Evolutionary conservation across 2,888 invertebrate genomes (phyloP), one percentile per base, ranked within the genome.

Genomic region (Morpho achilles): DNA sequence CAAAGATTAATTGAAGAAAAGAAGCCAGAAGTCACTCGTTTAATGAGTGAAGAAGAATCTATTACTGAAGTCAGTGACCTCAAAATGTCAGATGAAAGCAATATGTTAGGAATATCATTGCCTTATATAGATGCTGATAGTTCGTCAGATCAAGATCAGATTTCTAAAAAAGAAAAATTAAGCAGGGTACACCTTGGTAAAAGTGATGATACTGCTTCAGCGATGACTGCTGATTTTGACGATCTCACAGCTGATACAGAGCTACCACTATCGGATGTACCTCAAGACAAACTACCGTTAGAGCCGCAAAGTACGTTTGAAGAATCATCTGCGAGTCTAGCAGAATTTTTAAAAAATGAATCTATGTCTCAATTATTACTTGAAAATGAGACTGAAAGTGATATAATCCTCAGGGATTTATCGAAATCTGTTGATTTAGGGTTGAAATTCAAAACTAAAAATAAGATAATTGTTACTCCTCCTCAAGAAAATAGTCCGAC

Each of bases 161-260:
- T 68, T 55, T 81, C 81, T 7, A 84, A 69, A 67, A 77, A 71
- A 61, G 75, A 78, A 16, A 74, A 75, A 50, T 79, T 76, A 62
- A 61, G 65, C 0, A 82, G 76, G 61, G 67, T 87, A 8, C 67
- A 69, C 43, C 91, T 93, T 3, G 93, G 93, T 61, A 87, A 88
- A 69, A 94, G 94, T 67, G 94, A 94, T 74, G 94, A 94, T 71
- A 94, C 94, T 0, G 92, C 92, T 1, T 94, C 94, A 1, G 94
- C 93, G 92, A 88, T 93, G 66, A 93, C 94, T 0, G 92, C 93
- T 3, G 94, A 94, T 69, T 93, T 93, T 72, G 94, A 94, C 64
- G 94, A 94, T 70, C 92, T 89, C 66, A 92, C 93, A n/a, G 93
- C 92, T 10, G 92, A 92, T 23, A 92, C 93, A 2, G 94, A 93